A percentile compares a stretch with the other conserved stretches of the same genome.
Evolutionary conservation across 2,888 invertebrate species (phyloP).

Genomic region (Candidula unifasciata): DNA sequence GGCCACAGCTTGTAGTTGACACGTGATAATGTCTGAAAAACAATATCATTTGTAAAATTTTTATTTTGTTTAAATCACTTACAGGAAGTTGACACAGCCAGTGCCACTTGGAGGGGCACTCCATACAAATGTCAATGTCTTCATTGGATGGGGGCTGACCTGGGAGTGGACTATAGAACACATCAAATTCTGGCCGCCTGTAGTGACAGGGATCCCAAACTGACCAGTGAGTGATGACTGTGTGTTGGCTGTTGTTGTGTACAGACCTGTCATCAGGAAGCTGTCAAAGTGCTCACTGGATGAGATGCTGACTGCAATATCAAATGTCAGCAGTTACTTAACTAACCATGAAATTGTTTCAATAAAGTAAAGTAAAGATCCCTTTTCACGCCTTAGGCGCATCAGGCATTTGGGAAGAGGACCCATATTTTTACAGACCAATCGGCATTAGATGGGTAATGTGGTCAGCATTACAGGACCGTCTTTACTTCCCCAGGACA

Average conservation of each 20-base stretch:
- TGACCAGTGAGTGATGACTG: constrained; percentile 52
- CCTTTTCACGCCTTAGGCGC: too few relatives aligned
- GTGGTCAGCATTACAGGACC: too few relatives aligned
- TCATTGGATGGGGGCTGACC: constrained; percentile 68
- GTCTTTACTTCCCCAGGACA: too few relatives aligned
- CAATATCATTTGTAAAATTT: too few relatives aligned
- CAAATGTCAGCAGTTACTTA: neutral
- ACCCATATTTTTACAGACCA: too few relatives aligned
- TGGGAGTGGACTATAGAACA: constrained; percentile 77
- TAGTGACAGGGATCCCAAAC: constrained; percentile 33
- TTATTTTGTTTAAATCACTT: too few relatives aligned
- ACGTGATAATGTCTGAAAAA: too few relatives aligned
- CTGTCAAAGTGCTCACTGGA: constrained; percentile 77
- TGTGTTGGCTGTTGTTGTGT: constrained; percentile 68
- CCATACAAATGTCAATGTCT: constrained; percentile 75
- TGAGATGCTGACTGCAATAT: constrained; percentile 69
- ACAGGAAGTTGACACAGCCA: constrained; percentile 78
- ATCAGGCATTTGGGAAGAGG: too few relatives aligned
- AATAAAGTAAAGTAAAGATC: too few relatives aligned
- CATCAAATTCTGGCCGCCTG: constrained; percentile 71
- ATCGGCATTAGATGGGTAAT: too few relatives aligned
- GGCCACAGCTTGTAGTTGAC: too few relatives aligned
- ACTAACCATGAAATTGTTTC: too few relatives aligned
- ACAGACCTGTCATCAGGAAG: constrained; percentile 76
- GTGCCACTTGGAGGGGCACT: constrained; percentile 76